Percentiles rank a stretch among this genome's conserved stretches.
phyloP scores from a whole-genome alignment of 1,140 invertebrate genomes.

The Ceratina australensis region DNA sequence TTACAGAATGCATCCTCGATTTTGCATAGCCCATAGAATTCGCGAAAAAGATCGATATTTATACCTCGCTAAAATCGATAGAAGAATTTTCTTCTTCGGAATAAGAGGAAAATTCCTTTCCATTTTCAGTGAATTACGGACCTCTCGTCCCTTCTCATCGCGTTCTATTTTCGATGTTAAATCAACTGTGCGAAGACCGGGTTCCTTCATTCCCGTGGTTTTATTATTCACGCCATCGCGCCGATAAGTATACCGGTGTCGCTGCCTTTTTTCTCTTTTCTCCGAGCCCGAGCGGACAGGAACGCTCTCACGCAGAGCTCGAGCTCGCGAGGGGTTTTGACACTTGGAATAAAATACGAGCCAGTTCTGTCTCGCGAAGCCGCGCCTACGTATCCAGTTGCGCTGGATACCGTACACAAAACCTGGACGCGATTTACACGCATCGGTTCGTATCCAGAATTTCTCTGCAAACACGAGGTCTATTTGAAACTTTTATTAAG shows the following conservation, averaged over 20 bases:
- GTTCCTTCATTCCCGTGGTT: constrained; percentile 37
- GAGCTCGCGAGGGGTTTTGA: constrained; percentile 55
- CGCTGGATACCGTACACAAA: constrained; percentile 22
- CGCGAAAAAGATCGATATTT: too few species aligned
- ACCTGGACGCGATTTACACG: background rate
- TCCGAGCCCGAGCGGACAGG: constrained; percentile 14
- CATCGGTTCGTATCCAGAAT: too few species aligned
- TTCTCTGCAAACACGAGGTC: too few species aligned
- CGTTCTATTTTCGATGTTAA: constrained; percentile 18
- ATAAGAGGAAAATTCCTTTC: too few species aligned
- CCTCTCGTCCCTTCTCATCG: background rate
- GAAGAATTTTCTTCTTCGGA: too few species aligned
- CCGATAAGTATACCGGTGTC: constrained; percentile 37
- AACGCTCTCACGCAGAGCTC: constrained; percentile 64
- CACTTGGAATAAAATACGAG: constrained; percentile 69
- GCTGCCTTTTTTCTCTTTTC: constrained; percentile 21
- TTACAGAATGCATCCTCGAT: too few species aligned
- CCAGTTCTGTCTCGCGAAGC: constrained; percentile 64
- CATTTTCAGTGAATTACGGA: too few species aligned
- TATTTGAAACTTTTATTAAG: background rate
- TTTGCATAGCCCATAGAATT: too few species aligned
- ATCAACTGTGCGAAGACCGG: background rate
- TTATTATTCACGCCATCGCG: constrained; percentile 48
- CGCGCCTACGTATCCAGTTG: constrained; percentile 59
- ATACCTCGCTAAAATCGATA: too few species aligned